Evolutionary conservation across 2,888 invertebrate genomes (phyloP).

Genomic region (Notodonta ziczac): DNA sequence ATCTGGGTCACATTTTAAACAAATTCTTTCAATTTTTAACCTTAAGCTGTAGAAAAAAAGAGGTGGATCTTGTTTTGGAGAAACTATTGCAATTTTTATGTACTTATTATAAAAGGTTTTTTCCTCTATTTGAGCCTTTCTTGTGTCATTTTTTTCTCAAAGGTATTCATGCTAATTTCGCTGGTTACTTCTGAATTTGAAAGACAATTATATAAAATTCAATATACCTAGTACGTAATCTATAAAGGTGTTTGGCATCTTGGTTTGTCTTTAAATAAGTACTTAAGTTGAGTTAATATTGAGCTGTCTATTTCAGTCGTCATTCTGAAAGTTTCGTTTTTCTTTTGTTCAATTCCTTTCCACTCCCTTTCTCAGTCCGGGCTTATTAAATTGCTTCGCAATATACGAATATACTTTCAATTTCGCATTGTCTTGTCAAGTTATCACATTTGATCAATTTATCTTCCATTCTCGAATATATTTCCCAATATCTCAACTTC

Average conservation of each 20-base stretch:
- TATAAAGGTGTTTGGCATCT: too few relatives aligned
- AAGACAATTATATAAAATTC: too few relatives aligned
- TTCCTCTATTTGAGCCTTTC: too few relatives aligned
- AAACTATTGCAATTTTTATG: too few relatives aligned
- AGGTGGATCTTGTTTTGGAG: too few relatives aligned
- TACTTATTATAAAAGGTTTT: too few relatives aligned
- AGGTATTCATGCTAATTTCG: too few relatives aligned
- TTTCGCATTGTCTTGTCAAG: constrained; percentile 8
- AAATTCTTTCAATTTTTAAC: constrained; percentile 11
- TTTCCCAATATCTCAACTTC: constrained; percentile 8
- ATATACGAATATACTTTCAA: constrained; percentile 7
- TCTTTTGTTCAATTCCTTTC: constrained; percentile 10
- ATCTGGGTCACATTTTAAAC: constrained; percentile 12
- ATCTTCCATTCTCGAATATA: constrained; percentile 3
- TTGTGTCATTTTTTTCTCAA: too few relatives aligned
- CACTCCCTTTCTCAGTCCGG: background rate
- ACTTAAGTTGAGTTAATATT: background rate
- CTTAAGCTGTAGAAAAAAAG: too few relatives aligned
- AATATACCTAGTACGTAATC: too few relatives aligned
- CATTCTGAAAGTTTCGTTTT: constrained; percentile 15
- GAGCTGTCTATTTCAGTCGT: constrained; percentile 6
- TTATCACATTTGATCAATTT: constrained; percentile 12
- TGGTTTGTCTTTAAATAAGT: too few relatives aligned
- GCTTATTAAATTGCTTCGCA: constrained; percentile 7
- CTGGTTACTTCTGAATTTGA: too few relatives aligned